Percentiles rank a stretch among this genome's conserved stretches.
phyloP scores from a whole-genome alignment of 2,888 invertebrate genomes.

The Blera fallax region DNA sequence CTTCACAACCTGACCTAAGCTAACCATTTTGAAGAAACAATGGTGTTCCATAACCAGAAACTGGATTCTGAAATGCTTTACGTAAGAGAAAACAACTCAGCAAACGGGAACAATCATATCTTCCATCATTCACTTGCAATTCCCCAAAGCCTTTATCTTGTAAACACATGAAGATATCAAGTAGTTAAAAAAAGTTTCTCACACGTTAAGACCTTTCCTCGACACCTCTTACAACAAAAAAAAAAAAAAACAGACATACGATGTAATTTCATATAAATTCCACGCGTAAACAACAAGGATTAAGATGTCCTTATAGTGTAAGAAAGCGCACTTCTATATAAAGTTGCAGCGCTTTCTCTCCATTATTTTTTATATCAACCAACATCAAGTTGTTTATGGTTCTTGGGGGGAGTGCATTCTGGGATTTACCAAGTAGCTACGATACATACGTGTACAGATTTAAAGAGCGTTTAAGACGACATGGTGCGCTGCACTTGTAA shows the following conservation, averaged over 20 bases:
- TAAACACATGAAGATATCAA: no score
- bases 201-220: no score
- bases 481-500: slow-evolving; percentile 12
- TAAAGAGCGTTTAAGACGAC: slow-evolving; percentile 15
- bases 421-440: slow-evolving; percentile 10
- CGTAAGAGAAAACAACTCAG: no score
- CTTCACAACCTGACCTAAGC: no score
- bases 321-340: neutral
- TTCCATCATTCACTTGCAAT: no score
- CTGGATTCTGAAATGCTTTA: no score
- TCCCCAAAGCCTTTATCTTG: no score
- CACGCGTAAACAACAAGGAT: slow-evolving; percentile 25
- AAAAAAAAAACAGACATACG: neutral
- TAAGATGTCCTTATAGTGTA: slow-evolving; percentile 11
- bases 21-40: no score
- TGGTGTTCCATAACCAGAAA: no score
- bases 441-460: slow-evolving; percentile 15
- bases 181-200: no score
- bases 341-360: neutral
- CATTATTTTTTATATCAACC: neutral
- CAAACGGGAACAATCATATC: no score
- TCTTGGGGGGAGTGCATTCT: neutral
- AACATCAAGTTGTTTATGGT: neutral
- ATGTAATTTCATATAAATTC: slow-evolving; percentile 21
- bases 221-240: no score